Base-by-base conservation (phyloP, 2,888 invertebrate species). In the Nephrocerus scutellatus region DNA sequence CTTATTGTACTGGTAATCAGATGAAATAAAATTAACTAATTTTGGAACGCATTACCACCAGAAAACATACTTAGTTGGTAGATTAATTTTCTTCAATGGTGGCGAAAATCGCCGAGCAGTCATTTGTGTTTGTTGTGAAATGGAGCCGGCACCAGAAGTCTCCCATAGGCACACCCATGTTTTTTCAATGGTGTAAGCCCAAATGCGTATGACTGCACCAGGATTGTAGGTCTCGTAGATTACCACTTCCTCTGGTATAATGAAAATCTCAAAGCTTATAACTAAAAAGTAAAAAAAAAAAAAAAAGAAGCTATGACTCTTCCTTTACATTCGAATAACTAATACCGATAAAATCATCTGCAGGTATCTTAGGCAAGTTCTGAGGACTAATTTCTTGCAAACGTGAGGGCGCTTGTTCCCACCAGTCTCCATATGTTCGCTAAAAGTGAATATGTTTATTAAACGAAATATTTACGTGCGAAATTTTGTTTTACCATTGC, bases 171-270 rank as follows among this genome's bases (percentile, higher is more conserved):
- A 71, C 30, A 74, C 64, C 90, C 91, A 91, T 36, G 69, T 62
- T 30, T 67, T 66, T 22, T 64, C 59, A 30, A 65, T 57, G 14
- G 61, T 63, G 48, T 72, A 69, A 1, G 83, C 86, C 84, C 85
- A 88, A 43, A 89, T 81, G 46, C 84, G 74, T 13, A 88, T 79
- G 22, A 89, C 74, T 3, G 85, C 84, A 16, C 89, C 89, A 0
- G 89, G 88, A 64, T 88, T 87, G 55, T 83, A 89, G 0, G 86
- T 87, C 70, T 90, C 89, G 62, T 82, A 90, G 43, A 90, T 74
- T 2, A 77, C 77, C 38, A 90, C 75, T 41, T 63, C 59, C 9
- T 61, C 57, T 1, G 69, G 69, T 44, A 66, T 53, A 4, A 68
- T 63, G 44, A 57, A 65, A 42, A 66, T 59, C 46, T 69, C 69